phyloP scores from a whole-genome alignment of 2,113 vertebrate species.

The Brachyistius frenatus region DNA sequence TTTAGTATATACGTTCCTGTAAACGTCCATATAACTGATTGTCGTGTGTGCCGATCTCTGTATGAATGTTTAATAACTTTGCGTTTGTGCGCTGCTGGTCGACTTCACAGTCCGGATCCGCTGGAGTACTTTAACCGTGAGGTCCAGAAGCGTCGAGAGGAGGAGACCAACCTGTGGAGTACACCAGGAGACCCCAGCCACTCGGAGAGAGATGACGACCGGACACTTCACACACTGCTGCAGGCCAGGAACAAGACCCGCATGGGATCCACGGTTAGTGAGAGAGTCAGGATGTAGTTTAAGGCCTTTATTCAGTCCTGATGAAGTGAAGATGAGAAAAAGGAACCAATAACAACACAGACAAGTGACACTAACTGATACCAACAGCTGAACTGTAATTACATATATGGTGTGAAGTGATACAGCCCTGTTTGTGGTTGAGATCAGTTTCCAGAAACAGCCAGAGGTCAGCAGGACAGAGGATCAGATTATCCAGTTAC shows the following conservation, averaged over 20 bases:
- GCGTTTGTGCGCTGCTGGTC: slow-evolving; percentile 23
- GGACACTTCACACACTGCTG: slow-evolving; percentile 82
- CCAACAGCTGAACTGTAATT: not conserved
- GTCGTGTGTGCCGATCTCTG: not conserved
- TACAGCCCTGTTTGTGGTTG: too few relatives aligned
- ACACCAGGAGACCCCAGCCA: slow-evolving; percentile 86
- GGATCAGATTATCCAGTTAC: not conserved
- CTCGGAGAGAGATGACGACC: slow-evolving; percentile 86
- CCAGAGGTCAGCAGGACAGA: too few relatives aligned
- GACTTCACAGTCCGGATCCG: slow-evolving; percentile 76
- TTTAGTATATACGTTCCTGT: too few relatives aligned
- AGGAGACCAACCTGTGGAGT: slow-evolving; percentile 89
- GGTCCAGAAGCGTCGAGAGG: slow-evolving; percentile 85
- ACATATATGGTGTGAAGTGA: too few relatives aligned
- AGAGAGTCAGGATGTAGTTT: not conserved
- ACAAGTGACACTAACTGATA: not conserved
- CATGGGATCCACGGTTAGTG: slow-evolving; percentile 83
- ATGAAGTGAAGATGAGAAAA: not conserved
- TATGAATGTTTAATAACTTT: slow-evolving; percentile 11
- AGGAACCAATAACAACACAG: too few relatives aligned
- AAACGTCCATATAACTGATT: not conserved
- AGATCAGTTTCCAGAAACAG: too few relatives aligned
- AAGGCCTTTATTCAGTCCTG: too few relatives aligned
- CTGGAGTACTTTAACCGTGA: slow-evolving; percentile 87
- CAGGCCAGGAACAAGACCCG: slow-evolving; percentile 83